A percentile compares a stretch with the other conserved stretches of the same genome.
Conservation (phyloP, 35 echinoderm and acorn worm genomes). For the Apostichopus parvimensis region DNA sequence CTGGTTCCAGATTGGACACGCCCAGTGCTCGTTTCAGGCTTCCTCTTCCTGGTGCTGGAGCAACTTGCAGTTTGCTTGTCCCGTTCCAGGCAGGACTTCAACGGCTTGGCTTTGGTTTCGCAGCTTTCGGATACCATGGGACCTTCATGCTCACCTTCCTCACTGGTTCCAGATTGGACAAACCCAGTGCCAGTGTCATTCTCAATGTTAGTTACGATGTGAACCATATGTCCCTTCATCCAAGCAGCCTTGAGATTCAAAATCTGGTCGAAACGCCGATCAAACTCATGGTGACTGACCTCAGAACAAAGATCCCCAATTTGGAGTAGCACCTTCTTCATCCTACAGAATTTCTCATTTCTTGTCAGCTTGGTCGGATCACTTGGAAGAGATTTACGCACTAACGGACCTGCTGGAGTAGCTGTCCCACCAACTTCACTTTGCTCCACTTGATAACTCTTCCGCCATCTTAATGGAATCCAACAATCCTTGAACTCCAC, state of each 20-base stretch:
- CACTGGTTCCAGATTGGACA: neutral
- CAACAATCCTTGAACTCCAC: constrained; percentile 16
- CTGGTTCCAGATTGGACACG: neutral
- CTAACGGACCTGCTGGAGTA: neutral
- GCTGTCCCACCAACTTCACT: neutral
- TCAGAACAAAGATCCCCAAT: constrained; percentile 13
- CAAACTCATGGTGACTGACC: neutral
- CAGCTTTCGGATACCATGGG: neutral
- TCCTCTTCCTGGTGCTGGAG: neutral
- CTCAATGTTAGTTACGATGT: neutral
- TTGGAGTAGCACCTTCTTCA: constrained; percentile 16
- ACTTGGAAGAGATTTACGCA: neutral
- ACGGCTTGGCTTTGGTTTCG: neutral
- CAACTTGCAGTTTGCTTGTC: neutral
- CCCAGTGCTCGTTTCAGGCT: neutral
- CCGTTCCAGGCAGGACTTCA: neutral
- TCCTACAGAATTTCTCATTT: constrained; percentile 19
- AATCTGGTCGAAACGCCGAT: neutral
- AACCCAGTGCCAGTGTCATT: neutral
- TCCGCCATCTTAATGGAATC: neutral
- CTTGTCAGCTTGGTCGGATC: neutral
- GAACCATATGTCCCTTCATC: neutral
- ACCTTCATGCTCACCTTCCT: neutral
- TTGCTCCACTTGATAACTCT: constrained; percentile 10
- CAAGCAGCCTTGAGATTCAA: neutral